Evolutionary conservation across 2,113 vertebrate genomes (phyloP), one percentile per base, ranked within the genome.

Genomic region (Pterophyllum scalare): DNA sequence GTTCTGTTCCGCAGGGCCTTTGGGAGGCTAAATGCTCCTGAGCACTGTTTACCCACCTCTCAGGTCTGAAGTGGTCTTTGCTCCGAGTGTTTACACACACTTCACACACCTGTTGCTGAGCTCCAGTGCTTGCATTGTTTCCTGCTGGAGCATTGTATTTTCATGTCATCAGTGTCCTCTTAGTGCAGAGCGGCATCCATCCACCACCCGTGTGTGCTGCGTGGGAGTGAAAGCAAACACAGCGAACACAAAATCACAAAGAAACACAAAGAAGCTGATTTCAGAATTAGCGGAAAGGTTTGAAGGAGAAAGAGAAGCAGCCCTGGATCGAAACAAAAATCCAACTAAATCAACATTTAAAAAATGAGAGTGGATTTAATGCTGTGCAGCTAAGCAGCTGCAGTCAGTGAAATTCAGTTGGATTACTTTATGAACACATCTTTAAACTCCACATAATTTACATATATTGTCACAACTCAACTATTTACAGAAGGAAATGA

Each of bases 261-360:
- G 26, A 72, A 72, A 72, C 26, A 72, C 26, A n/a, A 49, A 72
- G 46, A 46, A 72, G 20, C 67, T 72, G 26, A 33, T 72, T 72
- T 54, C 19, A 54, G 28, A 72, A 72, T 72, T 6, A 33, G 26
- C 54, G 11, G 52, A 54, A 33, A 33, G 31, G 46, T 54, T 72
- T 54, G 11, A 72, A 49, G 46, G 52, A 72, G 46, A 8, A 72
- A 31, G 31, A 72, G 43, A 31, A 28, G 26, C 28, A 72, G 24
- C 15, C 26, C 15, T 28, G 43, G 43, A 28, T 70, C 65, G n/a
- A n/a, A n/a, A n/a, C n/a, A n/a, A n/a, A 31, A 72, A 31, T 28
- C 17, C 49, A 26, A 52, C 43, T 31, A 52, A 52, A 72, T 72
- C 49, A 72, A 31, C 28, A 52, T 15, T 52, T 20, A 20, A 70